Evolutionary conservation across 2,797 vertebrate species (phyloP).

Genomic region (Malacoraja senta): DNA sequence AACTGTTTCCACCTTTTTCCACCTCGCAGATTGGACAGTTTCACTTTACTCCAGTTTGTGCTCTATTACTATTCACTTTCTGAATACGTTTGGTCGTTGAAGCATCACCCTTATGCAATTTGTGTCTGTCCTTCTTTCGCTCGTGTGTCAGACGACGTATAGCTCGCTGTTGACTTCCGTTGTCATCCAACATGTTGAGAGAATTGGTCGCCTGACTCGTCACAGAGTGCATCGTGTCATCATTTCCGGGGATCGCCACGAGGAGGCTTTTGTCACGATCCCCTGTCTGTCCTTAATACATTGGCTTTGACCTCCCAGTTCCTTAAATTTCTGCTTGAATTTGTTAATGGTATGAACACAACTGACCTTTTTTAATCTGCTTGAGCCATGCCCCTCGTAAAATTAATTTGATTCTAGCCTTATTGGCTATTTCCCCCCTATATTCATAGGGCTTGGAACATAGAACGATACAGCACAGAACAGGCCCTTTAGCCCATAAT

Average conservation of each 20-base stretch:
- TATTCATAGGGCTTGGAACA: neutral
- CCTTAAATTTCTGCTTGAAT: neutral
- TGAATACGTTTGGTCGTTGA: neutral
- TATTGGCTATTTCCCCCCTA: neutral
- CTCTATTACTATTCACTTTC: neutral
- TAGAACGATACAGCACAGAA: too few species aligned
- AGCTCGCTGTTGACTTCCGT: too few species aligned
- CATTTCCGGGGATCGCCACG: too few species aligned
- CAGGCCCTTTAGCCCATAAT: too few species aligned
- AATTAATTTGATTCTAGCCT: neutral
- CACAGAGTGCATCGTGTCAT: too few species aligned
- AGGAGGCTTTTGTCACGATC: too few species aligned
- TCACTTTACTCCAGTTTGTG: neutral
- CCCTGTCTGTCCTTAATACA: neutral
- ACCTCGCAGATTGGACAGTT: neutral
- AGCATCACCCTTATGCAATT: neutral
- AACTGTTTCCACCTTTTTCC: neutral
- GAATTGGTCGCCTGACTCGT: too few species aligned
- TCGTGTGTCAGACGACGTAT: too few species aligned
- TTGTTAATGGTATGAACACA: neutral
- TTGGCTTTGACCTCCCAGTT: neutral
- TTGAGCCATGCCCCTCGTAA: neutral
- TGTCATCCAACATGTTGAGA: too few species aligned
- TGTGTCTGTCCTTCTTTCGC: neutral
- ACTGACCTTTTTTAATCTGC: neutral